Conservation (phyloP, 2,797 vertebrate genomes). For the Sus cebifrons region DNA sequence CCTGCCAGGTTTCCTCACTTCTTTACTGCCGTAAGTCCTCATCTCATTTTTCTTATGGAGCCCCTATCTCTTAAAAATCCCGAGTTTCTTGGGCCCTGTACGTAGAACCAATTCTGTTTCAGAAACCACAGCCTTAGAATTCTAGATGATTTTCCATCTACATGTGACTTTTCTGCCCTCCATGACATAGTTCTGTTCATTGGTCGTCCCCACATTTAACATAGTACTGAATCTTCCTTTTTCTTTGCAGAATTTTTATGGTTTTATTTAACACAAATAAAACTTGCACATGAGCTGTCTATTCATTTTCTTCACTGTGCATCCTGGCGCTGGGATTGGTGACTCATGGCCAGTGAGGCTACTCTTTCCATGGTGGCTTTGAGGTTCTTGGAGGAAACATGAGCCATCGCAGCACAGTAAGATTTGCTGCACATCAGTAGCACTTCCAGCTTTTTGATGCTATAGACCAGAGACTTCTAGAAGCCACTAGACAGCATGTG, state of each 20-base stretch:
- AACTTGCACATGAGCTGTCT: background rate
- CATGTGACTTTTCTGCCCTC: background rate
- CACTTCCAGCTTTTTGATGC: background rate
- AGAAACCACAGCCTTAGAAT: background rate
- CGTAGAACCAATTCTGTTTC: background rate
- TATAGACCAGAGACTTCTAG: conserved; percentile 10
- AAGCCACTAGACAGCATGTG: background rate
- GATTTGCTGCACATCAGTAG: background rate
- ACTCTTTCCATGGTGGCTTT: background rate
- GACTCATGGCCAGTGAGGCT: background rate
- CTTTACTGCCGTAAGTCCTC: background rate
- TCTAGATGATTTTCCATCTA: conserved; percentile 2
- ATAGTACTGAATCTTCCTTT: background rate
- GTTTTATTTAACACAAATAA: conserved; percentile 47
- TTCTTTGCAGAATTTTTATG: background rate
- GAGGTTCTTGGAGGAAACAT: background rate
- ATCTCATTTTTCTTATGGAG: background rate
- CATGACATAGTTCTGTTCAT: background rate
- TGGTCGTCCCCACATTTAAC: background rate
- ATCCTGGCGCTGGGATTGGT: background rate
- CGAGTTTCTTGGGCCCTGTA: background rate
- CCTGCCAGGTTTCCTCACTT: background rate
- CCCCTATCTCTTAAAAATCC: background rate
- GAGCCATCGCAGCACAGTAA: background rate
- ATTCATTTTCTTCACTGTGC: background rate